Evolutionary conservation across 2,113 vertebrate species (phyloP).

Genomic region (Coptodon bakossiorum): DNA sequence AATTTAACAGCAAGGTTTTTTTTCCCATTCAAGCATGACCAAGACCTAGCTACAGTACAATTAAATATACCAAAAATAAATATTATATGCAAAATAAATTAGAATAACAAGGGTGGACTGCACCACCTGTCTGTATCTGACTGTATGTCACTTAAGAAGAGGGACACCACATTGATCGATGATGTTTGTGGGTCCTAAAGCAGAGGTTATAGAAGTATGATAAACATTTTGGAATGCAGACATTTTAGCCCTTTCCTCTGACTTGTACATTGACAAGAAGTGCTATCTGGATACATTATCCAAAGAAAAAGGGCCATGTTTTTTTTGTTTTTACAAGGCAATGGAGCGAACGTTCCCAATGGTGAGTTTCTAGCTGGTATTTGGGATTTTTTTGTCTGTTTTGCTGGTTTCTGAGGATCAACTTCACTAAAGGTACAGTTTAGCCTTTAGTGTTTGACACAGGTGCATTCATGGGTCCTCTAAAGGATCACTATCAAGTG

Average conservation of each 20-base stretch:
- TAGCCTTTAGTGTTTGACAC: conserved; percentile 22
- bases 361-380: conserved; percentile 59
- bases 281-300: conserved; percentile 30
- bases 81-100: conserved; percentile 68
- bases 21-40: conserved; percentile 39
- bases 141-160: conserved; percentile 2
- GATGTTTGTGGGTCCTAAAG: conserved; percentile 41
- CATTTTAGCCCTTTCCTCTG: conserved; percentile 46
- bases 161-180: conserved; percentile 9
- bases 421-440: conserved; percentile 25
- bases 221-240: conserved; percentile 64
- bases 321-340: conserved; percentile 41
- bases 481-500: conserved; percentile 12
- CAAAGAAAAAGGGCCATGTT: conserved; percentile 27
- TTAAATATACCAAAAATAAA: conserved; percentile 71
- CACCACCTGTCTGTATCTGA: conserved; percentile 36
- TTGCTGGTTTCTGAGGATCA: conserved; percentile 57
- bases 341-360: conserved; percentile 46
- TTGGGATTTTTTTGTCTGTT: background rate
- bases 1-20: background rate
- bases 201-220: conserved; percentile 11
- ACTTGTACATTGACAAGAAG: conserved; percentile 48
- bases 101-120: conserved; percentile 25
- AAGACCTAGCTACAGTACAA: conserved; percentile 42
- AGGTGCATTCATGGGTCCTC: background rate